Evolutionary conservation across 2,113 vertebrate genomes (phyloP), one percentile per base, ranked within the genome.

Genomic region (Nannobrachium achirus): DNA sequence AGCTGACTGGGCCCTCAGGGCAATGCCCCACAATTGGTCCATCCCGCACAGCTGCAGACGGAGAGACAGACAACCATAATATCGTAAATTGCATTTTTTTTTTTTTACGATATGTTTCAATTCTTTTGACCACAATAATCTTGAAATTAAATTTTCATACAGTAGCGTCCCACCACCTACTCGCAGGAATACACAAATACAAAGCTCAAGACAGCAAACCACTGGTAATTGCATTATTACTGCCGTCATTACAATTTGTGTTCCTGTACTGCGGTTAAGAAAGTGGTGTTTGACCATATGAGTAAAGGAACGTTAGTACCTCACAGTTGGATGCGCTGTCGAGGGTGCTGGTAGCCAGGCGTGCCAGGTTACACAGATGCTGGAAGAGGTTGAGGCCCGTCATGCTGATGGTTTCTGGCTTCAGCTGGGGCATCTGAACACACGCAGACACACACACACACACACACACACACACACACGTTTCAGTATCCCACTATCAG

Each of bases 11-110:
- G 98, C 98, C 86, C 97, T 92, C 57, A 99, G 86, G 56, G 98
- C 98, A 75, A 99, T 99, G 4, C 98, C 97, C 98, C 98, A 99
- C 82, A 99, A 94, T 52, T 99, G 98, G 89, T 99, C 98, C 98
- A 99, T 99, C 69, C 98, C 98, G 89, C 98, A 99, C 71, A 98
- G 75, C 98, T 99, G 88, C 0, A 70, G 65, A 81, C 15, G 67
- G 18, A 67, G 6, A 70, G 3, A 67, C 13, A 63, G 19, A 45
- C 15, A 15, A 20, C 60, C 7, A n/a, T n/a, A n/a, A n/a, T n/a
- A n/a, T n/a, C n/a, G n/a, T n/a, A n/a, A n/a, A n/a, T n/a, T n/a
- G n/a, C n/a, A n/a, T n/a, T n/a, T n/a, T n/a, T n/a, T n/a, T n/a
- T n/a, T n/a, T n/a, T n/a, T n/a, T n/a, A n/a, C n/a, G n/a, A n/a